phyloP scores from a whole-genome alignment of 2,888 invertebrate genomes.

The Heliconius charithonia region DNA sequence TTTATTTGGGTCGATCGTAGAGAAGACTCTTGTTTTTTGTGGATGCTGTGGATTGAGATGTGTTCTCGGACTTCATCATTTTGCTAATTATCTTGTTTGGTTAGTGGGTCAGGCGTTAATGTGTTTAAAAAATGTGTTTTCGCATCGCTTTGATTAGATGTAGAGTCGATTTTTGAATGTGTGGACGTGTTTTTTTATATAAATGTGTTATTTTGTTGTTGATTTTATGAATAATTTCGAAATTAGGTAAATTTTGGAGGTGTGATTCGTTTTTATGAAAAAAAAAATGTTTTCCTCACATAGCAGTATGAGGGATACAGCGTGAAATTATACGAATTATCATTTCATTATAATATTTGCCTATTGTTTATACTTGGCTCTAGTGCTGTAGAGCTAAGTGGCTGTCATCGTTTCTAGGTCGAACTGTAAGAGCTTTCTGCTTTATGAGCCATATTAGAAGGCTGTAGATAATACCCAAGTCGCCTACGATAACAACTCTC shows the following conservation, averaged over 20 bases:
- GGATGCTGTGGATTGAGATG: constrained; percentile 23
- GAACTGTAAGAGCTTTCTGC: constrained; percentile 40
- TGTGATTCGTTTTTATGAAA: neutral
- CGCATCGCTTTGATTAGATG: constrained; percentile 7
- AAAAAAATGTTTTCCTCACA: too few species aligned
- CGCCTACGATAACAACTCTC: constrained; percentile 3
- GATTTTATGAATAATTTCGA: neutral
- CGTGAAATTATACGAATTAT: neutral
- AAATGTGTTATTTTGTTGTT: neutral
- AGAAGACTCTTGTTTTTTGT: constrained; percentile 18
- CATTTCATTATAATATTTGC: constrained; percentile 7
- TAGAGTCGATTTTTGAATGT: neutral
- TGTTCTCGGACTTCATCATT: constrained; percentile 25
- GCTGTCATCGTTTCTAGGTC: constrained; percentile 42
- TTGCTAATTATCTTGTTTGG: constrained; percentile 24
- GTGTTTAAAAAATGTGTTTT: constrained; percentile 7
- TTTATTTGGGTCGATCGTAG: constrained; percentile 25
- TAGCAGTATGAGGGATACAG: too few species aligned
- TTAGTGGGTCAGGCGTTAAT: constrained; percentile 21
- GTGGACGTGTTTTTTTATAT: neutral
- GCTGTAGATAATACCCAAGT: constrained; percentile 12
- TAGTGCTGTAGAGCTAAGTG: constrained; percentile 20
- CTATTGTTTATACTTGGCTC: constrained; percentile 5
- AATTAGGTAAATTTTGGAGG: constrained; percentile 1
- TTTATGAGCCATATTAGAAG: constrained; percentile 43